Percentiles rank a stretch among this genome's conserved stretches.
Evolutionary conservation across 2,113 vertebrate genomes (phyloP).

Genomic region (Scomber scombrus): DNA sequence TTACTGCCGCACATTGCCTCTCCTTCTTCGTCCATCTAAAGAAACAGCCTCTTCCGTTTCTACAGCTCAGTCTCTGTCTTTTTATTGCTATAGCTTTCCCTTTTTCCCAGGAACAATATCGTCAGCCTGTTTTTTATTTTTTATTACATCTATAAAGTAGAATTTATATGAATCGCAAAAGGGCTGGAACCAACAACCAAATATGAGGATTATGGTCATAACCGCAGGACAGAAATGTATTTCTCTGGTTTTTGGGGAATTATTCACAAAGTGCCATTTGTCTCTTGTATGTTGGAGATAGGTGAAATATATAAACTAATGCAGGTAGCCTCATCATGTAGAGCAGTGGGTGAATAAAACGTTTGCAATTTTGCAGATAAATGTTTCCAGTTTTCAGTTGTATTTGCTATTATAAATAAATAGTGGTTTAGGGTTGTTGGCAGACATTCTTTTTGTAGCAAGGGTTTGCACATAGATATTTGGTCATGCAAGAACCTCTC

Average conservation of each 20-base stretch:
- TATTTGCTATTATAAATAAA: too few species aligned
- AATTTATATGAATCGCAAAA: slow-evolving; percentile 1
- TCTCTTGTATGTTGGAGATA: not conserved
- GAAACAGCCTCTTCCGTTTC: slow-evolving; percentile 55
- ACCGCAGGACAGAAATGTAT: slow-evolving; percentile 1
- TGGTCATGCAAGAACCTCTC: too few species aligned
- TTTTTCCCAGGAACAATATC: slow-evolving; percentile 24
- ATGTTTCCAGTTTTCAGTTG: too few species aligned
- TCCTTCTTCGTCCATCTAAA: slow-evolving; percentile 63
- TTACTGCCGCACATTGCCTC: slow-evolving; percentile 53
- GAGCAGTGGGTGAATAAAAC: not conserved
- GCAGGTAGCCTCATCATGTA: not conserved
- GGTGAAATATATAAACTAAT: not conserved
- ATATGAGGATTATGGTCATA: slow-evolving; percentile 27
- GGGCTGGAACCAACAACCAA: slow-evolving; percentile 12
- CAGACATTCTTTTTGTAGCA: too few species aligned
- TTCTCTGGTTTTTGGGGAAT: slow-evolving; percentile 7
- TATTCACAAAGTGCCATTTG: not conserved
- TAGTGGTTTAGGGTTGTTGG: too few species aligned
- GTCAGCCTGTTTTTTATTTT: slow-evolving; percentile 21
- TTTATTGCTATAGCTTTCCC: slow-evolving; percentile 38
- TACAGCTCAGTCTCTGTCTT: slow-evolving; percentile 35
- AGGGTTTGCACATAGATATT: too few species aligned
- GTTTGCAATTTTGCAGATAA: too few species aligned
- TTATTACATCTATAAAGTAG: slow-evolving; percentile 17